Base-by-base conservation (phyloP, 2,113 vertebrate species). In the Heloderma charlesbogerti region DNA sequence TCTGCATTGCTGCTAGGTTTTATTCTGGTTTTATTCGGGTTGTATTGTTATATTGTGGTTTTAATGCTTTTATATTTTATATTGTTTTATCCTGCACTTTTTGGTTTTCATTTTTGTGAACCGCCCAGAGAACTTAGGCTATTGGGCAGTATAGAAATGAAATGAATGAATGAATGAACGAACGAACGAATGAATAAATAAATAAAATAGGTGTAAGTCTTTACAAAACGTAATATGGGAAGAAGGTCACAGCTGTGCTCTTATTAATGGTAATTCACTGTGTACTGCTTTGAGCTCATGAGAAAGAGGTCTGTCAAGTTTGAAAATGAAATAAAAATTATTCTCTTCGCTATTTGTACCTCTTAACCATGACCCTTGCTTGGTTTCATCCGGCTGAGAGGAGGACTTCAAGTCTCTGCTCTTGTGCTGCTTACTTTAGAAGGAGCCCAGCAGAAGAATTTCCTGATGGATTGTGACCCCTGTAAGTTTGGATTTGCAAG, bases 391-490 rank as follows among this genome's bases (percentile, higher is more conserved):
- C 40, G 8, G 12, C 29, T 5, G 27, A 10, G 12, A 45, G 4
- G 10, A 69, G 43, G 63, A 8, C 40, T 34, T 43, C 37, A 8
- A 29, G 4, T 31, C 8, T 40, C 43, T 45, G 29, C 3, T 34
- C 66, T 48, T 27, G 2, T 7, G 63, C 43, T 13, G 31, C 12
- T 80, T 6, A 84, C 63, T 25, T 54, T 34, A n/a, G 6, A 18
- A 72, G 9, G n/a, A 3, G 27, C 92, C 10, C 31, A 77, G 93
- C 66, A 10, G 89, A 87, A 91, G 83, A 75, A 48, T 79, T 60
- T 72, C 51, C n/a, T 88, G 72, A 71, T 94, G 90, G 4, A 40
- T 82, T 57, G 92, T 92, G 75, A 92, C 91, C 89, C 88, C 34
- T 81, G 90, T 1, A 89, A 57, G 31, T 69, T 96, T 92, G 75